phyloP scores from a whole-genome alignment of 2,797 vertebrate species.

The Eulemur rubriventer region DNA sequence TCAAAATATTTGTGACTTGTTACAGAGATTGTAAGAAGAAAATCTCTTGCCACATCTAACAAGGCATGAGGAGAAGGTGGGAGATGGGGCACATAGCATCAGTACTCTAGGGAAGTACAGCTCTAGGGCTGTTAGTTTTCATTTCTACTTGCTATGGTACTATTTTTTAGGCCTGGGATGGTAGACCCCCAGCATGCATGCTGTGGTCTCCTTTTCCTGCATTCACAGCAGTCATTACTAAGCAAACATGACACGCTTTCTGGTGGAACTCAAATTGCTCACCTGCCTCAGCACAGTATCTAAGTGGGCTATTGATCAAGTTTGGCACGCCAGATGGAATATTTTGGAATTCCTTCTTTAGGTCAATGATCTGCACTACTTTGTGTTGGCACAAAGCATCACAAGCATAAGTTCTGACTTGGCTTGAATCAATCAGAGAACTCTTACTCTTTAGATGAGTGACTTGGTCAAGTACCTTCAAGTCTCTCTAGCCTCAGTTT shows the following conservation, averaged over 20 bases:
- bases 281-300: not conserved
- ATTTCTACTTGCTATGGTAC: not conserved
- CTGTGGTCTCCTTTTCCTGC: not conserved
- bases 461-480: not conserved
- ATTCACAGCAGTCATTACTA: not conserved
- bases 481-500: not conserved
- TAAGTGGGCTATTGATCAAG: not conserved
- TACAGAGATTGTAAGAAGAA: not conserved
- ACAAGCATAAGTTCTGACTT: not conserved
- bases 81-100: not conserved
- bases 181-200: not conserved
- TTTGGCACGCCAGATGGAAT: not conserved
- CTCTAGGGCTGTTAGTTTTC: no score
- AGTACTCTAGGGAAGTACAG: not conserved
- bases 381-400: not conserved
- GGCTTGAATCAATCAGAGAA: not conserved
- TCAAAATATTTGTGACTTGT: slow-evolving; percentile 1
- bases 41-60: not conserved
- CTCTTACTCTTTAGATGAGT: not conserved
- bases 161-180: not conserved
- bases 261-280: not conserved
- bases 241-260: not conserved
- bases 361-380: not conserved
- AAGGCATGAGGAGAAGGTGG: not conserved
- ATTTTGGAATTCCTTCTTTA: not conserved